Evolutionary conservation across 2,113 vertebrate genomes (phyloP).

Genomic region (Rana temporaria): DNA sequence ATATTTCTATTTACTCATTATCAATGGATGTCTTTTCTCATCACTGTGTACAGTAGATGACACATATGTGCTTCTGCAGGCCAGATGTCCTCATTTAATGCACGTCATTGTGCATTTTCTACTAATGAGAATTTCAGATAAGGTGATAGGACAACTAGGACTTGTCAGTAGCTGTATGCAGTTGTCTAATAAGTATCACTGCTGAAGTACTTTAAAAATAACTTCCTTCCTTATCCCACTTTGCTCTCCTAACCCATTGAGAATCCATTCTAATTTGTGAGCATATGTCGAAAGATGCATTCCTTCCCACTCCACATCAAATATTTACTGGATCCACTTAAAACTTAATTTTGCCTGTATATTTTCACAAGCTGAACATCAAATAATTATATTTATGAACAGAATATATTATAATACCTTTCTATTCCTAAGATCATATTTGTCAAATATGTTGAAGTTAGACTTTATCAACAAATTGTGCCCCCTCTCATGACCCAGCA

Average conservation of each 20-base stretch:
- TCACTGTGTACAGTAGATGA: background rate
- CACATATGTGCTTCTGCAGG: background rate
- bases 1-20: background rate
- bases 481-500: background rate
- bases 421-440: conserved; percentile 9
- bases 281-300: background rate
- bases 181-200: background rate
- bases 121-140: conserved; percentile 4
- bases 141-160: conserved; percentile 4
- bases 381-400: background rate
- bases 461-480: background rate
- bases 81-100: background rate
- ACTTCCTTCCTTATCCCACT: too few species aligned
- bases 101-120: background rate
- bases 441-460: conserved; percentile 16
- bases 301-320: background rate
- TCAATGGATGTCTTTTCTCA: background rate
- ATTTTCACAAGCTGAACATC: background rate
- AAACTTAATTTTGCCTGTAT: background rate
- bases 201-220: background rate
- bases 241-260: background rate
- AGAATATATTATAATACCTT: conserved; percentile 9
- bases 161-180: background rate
- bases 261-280: background rate
- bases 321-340: background rate